Evolutionary conservation across 2,888 invertebrate genomes (phyloP).

Genomic region (Chymomyza amoena): DNA sequence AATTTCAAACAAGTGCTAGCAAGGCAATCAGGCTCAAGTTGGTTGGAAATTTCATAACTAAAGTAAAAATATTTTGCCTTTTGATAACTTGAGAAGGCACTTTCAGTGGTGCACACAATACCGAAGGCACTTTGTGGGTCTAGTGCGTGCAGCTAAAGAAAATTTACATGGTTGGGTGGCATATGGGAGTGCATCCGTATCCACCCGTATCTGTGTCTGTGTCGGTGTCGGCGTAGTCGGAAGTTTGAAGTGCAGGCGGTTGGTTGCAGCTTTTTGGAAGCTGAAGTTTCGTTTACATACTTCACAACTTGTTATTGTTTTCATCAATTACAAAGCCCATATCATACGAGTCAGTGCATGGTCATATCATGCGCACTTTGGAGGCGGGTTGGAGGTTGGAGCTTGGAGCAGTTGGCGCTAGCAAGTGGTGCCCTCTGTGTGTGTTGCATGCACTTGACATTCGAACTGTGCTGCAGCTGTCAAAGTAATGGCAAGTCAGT

Average conservation of each 20-base stretch:
- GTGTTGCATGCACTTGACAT: conserved; percentile 62
- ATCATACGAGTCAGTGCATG: conserved; percentile 15
- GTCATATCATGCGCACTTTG: background rate
- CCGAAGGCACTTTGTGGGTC: background rate
- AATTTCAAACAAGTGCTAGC: background rate
- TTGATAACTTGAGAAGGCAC: conserved; percentile 49
- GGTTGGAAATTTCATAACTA: conserved; percentile 59
- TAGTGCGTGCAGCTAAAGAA: background rate
- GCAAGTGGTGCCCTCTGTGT: conserved; percentile 7
- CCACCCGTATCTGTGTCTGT: background rate
- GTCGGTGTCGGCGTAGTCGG: background rate
- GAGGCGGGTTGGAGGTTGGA: background rate
- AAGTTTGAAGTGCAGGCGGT: background rate
- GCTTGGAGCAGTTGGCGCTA: background rate
- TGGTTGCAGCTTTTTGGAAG: conserved; percentile 6
- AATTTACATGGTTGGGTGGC: background rate
- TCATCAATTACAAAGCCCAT: conserved; percentile 58
- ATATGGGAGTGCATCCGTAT: background rate
- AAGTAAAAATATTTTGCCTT: conserved; percentile 64
- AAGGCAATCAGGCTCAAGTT: conserved; percentile 19
- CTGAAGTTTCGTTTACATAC: conserved; percentile 60
- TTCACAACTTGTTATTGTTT: conserved; percentile 68
- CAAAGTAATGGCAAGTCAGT: conserved; percentile 48
- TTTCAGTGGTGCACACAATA: background rate
- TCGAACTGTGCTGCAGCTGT: conserved; percentile 66